phyloP scores from a whole-genome alignment of 2,888 invertebrate genomes.

The Papilio demoleus region DNA sequence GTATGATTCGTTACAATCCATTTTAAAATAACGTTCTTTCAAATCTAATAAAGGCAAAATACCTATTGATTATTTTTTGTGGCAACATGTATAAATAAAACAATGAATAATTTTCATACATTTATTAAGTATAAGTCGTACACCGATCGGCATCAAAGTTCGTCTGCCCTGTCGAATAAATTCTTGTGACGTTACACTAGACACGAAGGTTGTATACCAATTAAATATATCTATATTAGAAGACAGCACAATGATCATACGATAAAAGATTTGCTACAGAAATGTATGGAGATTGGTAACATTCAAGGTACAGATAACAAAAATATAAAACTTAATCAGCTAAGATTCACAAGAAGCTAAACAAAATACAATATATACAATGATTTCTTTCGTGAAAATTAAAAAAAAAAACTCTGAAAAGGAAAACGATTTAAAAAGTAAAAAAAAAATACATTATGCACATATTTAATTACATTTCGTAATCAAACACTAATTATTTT shows the following conservation, averaged over 20 bases:
- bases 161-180: too few species aligned
- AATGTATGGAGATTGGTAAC: conserved; percentile 30
- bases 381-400: conserved; percentile 46
- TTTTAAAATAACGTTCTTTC: too few species aligned
- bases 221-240: background rate
- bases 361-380: conserved; percentile 51
- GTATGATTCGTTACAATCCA: too few species aligned
- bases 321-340: conserved; percentile 55
- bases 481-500: conserved; percentile 24
- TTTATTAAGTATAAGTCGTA: conserved; percentile 35
- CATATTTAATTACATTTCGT: conserved; percentile 22
- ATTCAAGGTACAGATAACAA: conserved; percentile 48
- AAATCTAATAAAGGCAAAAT: too few species aligned
- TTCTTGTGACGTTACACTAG: conserved; percentile 23
- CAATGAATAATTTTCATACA: conserved; percentile 10
- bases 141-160: conserved; percentile 22
- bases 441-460: conserved; percentile 27
- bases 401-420: conserved; percentile 48
- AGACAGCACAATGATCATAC: conserved; percentile 6
- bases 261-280: conserved; percentile 8
- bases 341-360: conserved; percentile 51
- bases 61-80: too few species aligned
- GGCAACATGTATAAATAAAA: background rate
- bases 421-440: conserved; percentile 42
- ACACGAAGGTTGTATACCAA: background rate